These are phyloP conservation scores for Phaenicophaeus curvirostris DNA, from an alignment of 2,797 vertebrate species.

Conservation along the genomic window DNA sequence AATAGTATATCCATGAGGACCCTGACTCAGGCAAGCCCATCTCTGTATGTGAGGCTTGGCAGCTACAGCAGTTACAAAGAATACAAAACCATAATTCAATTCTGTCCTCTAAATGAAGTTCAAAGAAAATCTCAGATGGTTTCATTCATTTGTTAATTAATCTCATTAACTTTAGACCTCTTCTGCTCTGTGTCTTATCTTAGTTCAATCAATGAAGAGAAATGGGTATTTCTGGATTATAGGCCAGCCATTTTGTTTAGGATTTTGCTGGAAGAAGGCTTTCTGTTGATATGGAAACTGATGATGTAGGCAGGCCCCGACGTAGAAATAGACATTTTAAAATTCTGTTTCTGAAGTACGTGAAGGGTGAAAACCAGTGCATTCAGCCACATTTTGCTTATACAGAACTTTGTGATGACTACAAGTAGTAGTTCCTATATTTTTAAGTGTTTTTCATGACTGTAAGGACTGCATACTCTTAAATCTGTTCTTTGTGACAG, in stretches of 20 bases:
- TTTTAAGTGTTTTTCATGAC: not conserved
- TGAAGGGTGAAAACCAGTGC: not conserved
- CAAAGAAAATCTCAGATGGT: not conserved
- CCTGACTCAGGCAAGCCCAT: not conserved
- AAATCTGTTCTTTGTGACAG: not conserved
- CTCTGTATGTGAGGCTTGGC: fast-evolving
- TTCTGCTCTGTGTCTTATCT: fast-evolving
- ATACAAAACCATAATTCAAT: not conserved
- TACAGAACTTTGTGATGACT: not conserved
- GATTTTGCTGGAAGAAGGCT: not conserved
- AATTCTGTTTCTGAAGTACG: not conserved
- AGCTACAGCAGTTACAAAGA: not conserved
- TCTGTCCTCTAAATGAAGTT: not conserved
- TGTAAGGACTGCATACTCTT: not conserved
- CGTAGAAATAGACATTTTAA: not conserved
- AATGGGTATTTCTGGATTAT: not conserved
- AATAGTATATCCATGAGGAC: not conserved
- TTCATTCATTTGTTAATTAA: not conserved
- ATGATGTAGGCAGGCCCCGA: not conserved
- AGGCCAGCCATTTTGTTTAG: not conserved
- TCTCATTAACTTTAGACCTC: not conserved
- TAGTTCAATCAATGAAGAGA: not conserved
- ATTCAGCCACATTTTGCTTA: not conserved
- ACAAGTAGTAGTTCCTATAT: fast-evolving
- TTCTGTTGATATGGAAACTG: not conserved